A percentile compares a stretch with the other conserved stretches of the same genome.
phyloP scores from a whole-genome alignment of 2,113 vertebrate genomes.

The Larimichthys polyactis region DNA sequence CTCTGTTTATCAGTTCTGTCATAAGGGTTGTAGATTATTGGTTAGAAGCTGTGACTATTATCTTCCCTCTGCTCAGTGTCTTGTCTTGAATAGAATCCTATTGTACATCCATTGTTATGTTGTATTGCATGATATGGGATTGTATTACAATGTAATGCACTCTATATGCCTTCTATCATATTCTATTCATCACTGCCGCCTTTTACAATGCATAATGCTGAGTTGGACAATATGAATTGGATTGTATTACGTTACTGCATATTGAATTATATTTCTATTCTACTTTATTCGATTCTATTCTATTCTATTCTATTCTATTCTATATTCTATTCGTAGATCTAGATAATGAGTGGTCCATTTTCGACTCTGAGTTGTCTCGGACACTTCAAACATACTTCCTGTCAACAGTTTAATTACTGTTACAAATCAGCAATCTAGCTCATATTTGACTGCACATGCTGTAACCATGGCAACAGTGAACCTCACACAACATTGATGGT shows the following conservation, averaged over 20 bases:
- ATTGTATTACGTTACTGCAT: neutral
- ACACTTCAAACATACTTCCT: slow-evolving; percentile 48
- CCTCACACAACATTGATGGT: slow-evolving; percentile 28
- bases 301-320: neutral
- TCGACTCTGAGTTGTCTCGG: slow-evolving; percentile 12
- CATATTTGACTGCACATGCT: slow-evolving; percentile 52
- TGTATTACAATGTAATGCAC: neutral
- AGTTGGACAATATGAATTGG: neutral
- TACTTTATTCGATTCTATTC: too few relatives aligned
- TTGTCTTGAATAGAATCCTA: neutral
- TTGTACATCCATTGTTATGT: neutral
- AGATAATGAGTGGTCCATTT: slow-evolving; percentile 10
- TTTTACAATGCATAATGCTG: slow-evolving; percentile 4
- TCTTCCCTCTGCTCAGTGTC: neutral
- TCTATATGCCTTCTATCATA: neutral
- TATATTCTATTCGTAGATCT: neutral
- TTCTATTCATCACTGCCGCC: neutral
- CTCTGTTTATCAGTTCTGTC: neutral
- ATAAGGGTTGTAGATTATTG: neutral
- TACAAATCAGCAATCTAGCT: slow-evolving; percentile 53
- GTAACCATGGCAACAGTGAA: slow-evolving; percentile 71
- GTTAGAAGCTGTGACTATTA: slow-evolving; percentile 9
- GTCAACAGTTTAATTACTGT: slow-evolving; percentile 56
- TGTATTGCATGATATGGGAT: neutral
- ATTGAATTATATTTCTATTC: neutral